Base-by-base conservation (phyloP, 2,797 vertebrate genomes). In the Nasua narica region DNA sequence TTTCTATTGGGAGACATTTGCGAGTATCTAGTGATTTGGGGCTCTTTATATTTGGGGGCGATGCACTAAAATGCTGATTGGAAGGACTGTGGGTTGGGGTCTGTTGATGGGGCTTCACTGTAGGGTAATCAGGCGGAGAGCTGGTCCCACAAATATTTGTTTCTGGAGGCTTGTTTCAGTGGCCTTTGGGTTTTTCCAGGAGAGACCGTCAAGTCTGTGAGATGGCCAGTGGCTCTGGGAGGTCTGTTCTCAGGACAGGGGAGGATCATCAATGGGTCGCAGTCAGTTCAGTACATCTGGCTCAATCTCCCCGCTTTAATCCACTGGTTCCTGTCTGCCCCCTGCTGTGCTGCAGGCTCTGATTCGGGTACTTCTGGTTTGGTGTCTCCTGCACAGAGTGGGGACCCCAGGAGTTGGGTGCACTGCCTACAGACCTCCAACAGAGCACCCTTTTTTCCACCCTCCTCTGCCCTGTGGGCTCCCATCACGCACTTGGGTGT, bases 1-100 rank as follows among this genome's bases (percentile, higher is more conserved):
- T 92, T 83, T 81, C 67, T 92, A 62, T 76, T 92, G 90, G 81
- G 58, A 77, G 58, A 43, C 43, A 13, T 70, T 50, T 48, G 46
- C 2, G 6, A 48, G 69, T 54, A 16, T n/a, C 78, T 58, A 67
- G 21, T 50, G 76, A 37, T 32, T 35, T 62, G 40, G 67, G 77
- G 70, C 58, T n/a, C 29, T 85, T 81, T 29, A 2, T 23, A 21
- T 72, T 60, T 83, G 48, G n/a, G 27, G 46, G 52, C 16, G 25
- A 25, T 40, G 69, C 23, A 7, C 69, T 72, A 40, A 72, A 40
- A 27, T 43, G 69, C 23, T 27, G 69, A 32, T 56, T 48, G 52
- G 65, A 69, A 54, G 43, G 23, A 52, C 52, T n/a, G 9, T 43
- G 27, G 10, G 7, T 12, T 83, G 21, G 54, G 23, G 7, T 29